Evolutionary conservation across 2,888 invertebrate species (phyloP), one percentile per base, ranked within the genome.

Genomic region (Allacma fusca): DNA sequence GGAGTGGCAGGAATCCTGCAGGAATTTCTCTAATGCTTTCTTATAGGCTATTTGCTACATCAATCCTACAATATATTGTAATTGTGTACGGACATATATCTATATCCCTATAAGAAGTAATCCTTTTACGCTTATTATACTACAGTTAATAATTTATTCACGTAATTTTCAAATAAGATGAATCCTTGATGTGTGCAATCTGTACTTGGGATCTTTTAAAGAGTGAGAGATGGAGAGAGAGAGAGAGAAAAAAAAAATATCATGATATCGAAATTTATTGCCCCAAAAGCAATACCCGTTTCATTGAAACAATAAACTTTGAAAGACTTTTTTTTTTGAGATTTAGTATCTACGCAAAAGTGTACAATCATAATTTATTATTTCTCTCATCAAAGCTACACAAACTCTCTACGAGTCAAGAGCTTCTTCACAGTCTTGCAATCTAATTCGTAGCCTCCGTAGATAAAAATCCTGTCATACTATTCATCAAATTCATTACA

Each of bases 91-190:
- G n/a, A n/a, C 34, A 34, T 7, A 34, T 9, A 34, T 4, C 34
- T 9, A 34, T 34, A 34, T 34, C 34, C 34, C 4, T 34, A 4
- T n/a, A n/a, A n/a, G n/a, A n/a, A n/a, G n/a, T n/a, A n/a, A n/a
- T 34, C 34, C 9, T 34, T 34, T 34, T 50, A 50, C n/a, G 50
- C n/a, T 13, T 50, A 50, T n/a, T 50, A 50, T 50, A 1, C 19
- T 50, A 50, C 50, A 24, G 19, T 44, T 23, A 44, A 44, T 70
- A 70, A 68, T 68, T 68, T 68, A 40, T 68, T 43, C 40, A 70
- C 40, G 43, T 43, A 70, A 70, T 65, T 65, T 65, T 28, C 50
- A 50, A 50, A 50, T 50, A 65, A 24, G 65, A 65, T 65, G 65
- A 65, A 65, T 65, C 65, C 65, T 65, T 65, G 65, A 65, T 65